These are phyloP conservation scores for Papilio polytes DNA, from an alignment of 1,140 invertebrate genomes.

Conservation along the genomic window DNA sequence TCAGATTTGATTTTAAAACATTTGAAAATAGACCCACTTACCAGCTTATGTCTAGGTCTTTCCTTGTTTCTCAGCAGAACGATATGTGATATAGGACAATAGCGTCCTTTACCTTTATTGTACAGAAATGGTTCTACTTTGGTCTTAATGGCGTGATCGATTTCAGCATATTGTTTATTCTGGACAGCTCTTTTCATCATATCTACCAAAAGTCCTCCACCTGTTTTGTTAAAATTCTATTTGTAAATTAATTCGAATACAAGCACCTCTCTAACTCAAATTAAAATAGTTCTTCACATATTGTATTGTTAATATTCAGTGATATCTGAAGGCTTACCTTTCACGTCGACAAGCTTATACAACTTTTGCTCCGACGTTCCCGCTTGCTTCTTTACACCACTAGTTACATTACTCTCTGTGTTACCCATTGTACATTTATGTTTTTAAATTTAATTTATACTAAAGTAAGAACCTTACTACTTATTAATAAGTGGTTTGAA, in stretches of 20 bases:
- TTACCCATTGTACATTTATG: constrained; percentile 88
- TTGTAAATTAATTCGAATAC: background rate
- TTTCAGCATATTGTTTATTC: constrained; percentile 94
- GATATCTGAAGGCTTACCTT: constrained; percentile 85
- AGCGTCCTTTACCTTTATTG: constrained; percentile 95
- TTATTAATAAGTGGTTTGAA: background rate
- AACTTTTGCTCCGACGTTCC: constrained; percentile 91
- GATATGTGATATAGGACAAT: constrained; percentile 94
- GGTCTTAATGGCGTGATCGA: constrained; percentile 95
- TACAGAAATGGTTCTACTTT: constrained; percentile 97
- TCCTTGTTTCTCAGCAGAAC: constrained; percentile 95
- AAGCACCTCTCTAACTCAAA: too few species aligned
- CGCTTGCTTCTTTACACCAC: constrained; percentile 96
- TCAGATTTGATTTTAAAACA: background rate
- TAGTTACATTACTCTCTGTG: constrained; percentile 96
- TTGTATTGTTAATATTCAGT: background rate
- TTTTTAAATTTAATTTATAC: background rate
- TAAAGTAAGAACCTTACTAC: background rate
- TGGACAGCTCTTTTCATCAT: constrained; percentile 96
- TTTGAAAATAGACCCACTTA: background rate
- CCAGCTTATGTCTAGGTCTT: constrained; percentile 43
- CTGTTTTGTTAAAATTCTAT: constrained; percentile 71
- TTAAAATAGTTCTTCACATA: too few species aligned
- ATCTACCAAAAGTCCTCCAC: constrained; percentile 95
- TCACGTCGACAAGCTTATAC: constrained; percentile 94